Evolutionary conservation across 2,888 invertebrate species (phyloP), one percentile per base, ranked within the genome.

Genomic region (Andrena marginata): DNA sequence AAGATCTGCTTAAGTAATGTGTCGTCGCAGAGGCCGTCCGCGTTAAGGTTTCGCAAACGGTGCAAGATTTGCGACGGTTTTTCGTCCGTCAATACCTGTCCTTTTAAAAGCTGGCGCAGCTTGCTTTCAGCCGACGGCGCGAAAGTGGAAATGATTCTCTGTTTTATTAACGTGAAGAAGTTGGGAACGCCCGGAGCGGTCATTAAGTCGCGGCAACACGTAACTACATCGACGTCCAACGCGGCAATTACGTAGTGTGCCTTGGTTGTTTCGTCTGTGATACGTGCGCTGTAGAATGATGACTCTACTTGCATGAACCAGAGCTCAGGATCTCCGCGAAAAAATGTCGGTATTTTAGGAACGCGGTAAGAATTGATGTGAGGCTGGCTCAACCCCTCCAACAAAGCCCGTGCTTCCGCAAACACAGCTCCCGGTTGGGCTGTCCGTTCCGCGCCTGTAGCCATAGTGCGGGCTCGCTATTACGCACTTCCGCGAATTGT

Each of bases 101-200:
- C 49, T 2, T 49, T 49, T 0, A 49, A 6, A 5, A 49, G 5
- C 3, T 49, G 49, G 0, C 49, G n/a, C 0, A 49, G 49, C 0
- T 49, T 49, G 0, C 49, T 49, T 1, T n/a, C 49, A 1, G 49
- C 35, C n/a, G 49, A 49, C 5, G 49, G 16, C 0, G 49, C 49
- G 6, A 6, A 49, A 1, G 49, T 49, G 16, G 49, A n/a, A 7
- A 49, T n/a, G 1, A 49, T 49, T 1, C 49, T 1, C 1, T 49
- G n/a, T 4, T 49, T 49, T 5, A 49, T 0, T 5, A 13, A n/a
- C 0, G 49, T 49, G 0, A 49, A 49, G 5, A 49, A n/a, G 49
- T 49, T 6, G 5, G 13, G 1, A 0, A 0, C 16, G 13, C 1
- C 3, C 16, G 48, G 13, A 1, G 13, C 48, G 1, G 0, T 0